Evolutionary conservation across 2,888 invertebrate species (phyloP), one percentile per base, ranked within the genome.

Genomic region (Caenorhabditis auriculariae): DNA sequence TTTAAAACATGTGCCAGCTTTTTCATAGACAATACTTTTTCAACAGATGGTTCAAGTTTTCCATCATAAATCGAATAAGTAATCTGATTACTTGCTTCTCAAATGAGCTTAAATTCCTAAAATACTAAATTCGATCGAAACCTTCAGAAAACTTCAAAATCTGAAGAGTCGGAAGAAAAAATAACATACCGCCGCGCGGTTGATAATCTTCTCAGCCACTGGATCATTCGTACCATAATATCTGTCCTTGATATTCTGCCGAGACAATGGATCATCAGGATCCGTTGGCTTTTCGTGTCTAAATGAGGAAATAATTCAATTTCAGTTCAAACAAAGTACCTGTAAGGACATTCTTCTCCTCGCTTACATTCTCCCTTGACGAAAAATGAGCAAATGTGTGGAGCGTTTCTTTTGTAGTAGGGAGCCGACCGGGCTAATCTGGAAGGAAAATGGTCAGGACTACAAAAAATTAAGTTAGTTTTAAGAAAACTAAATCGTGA

Each of bases 351-450:
- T 82, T 95, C 94, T 83, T 95, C 94, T 19, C 94, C 94, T 82
- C 94, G 85, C 79, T 91, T 88, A 82, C 94, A 94, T 83, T 94
- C 93, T 2, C 93, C 94, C 85, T 94, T 95, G n/a, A 94, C 93
- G 91, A 93, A 94, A 84, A 94, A 95, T 0, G 93, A 93, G 83
- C 94, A 94, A 48, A 94, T 92, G 83, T 94, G 94, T 0, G 94
- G 93, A 72, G 92, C 86, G 81, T 94, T 94, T 53, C 94, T 85
- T 82, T 93, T 93, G 83, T 95, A 94, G 83, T 94, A 95, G 0
- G 94, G 94, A 42, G 91, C 90, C 4, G 92, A 93, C 49, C 93
- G 86, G 0, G 93, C 93, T 73, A 94, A 84, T 39, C 59, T 23
- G 41, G 9, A n/a, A n/a, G n/a, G n/a, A 17, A 41, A 32, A 32